phyloP scores from a whole-genome alignment of 1,140 invertebrate genomes.

The Carposina sasakii region DNA sequence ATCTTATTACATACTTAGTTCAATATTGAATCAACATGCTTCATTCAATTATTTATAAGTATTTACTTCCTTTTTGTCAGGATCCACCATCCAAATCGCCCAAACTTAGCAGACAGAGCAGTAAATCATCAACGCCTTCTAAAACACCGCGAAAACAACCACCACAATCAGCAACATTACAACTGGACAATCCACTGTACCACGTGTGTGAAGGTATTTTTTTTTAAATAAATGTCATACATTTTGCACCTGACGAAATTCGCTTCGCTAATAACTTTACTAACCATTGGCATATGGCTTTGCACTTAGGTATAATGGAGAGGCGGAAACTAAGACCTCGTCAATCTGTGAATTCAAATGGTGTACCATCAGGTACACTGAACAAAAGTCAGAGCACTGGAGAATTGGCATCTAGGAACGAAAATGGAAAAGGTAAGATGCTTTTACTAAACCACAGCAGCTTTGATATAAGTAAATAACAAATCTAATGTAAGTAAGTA shows the following conservation, averaged over 20 bases:
- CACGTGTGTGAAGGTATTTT: slow-evolving; percentile 81
- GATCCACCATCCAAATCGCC: slow-evolving; percentile 64
- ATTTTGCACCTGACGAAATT: slow-evolving; percentile 19
- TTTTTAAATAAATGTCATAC: slow-evolving; percentile 15
- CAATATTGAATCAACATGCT: background rate
- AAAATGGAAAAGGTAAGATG: slow-evolving; percentile 37
- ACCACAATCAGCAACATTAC: slow-evolving; percentile 60
- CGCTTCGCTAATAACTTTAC: slow-evolving; percentile 37
- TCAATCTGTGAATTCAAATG: slow-evolving; percentile 63
- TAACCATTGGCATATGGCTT: slow-evolving; percentile 39
- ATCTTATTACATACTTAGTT: background rate
- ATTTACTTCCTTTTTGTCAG: slow-evolving; percentile 29
- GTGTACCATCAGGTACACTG: slow-evolving; percentile 56
- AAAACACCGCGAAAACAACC: slow-evolving; percentile 44
- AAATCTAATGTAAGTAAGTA: no score
- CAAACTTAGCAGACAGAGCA: slow-evolving; percentile 51
- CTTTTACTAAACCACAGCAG: background rate
- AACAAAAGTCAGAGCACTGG: slow-evolving; percentile 75
- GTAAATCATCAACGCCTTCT: slow-evolving; percentile 61
- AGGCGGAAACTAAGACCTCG: slow-evolving; percentile 62
- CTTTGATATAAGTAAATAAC: no score
- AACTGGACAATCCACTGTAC: slow-evolving; percentile 84
- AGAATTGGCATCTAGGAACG: slow-evolving; percentile 70
- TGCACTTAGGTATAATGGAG: slow-evolving; percentile 58
- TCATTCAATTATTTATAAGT: slow-evolving; percentile 6